phyloP scores from a whole-genome alignment of 2,888 invertebrate genomes.

The Bellardia bayeri region DNA sequence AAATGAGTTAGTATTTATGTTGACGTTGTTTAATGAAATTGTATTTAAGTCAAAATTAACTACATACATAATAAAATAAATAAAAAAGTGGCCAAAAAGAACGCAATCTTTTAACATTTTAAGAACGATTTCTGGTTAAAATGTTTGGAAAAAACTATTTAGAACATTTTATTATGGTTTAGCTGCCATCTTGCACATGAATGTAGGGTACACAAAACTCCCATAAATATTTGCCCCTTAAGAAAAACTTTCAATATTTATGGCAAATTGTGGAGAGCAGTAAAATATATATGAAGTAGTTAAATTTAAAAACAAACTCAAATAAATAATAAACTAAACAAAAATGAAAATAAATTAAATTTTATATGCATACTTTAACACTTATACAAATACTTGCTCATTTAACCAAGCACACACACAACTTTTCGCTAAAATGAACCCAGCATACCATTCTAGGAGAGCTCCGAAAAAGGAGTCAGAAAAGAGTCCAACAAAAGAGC shows the following conservation, averaged over 20 bases:
- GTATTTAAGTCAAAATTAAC: no score
- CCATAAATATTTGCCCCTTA: not conserved
- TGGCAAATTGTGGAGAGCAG: constrained; percentile 34
- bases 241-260: constrained; percentile 68
- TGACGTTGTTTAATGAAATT: no score
- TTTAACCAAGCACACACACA: not conserved
- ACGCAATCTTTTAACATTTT: no score
- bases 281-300: constrained; percentile 8
- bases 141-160: no score
- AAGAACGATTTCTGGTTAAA: no score
- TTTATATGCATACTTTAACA: constrained; percentile 11
- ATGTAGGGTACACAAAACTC: not conserved
- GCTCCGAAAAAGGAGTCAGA: no score
- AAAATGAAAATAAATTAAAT: constrained; percentile 15
- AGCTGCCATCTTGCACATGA: not conserved
- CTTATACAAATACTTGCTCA: not conserved
- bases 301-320: constrained; percentile 24
- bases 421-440: not conserved
- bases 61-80: no score
- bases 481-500: no score
- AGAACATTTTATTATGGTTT: not conserved
- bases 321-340: constrained; percentile 8
- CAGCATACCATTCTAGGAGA: no score
- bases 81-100: no score
- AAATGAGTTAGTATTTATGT: no score